Base-by-base conservation (phyloP, 2,113 vertebrate species). In the Megalops atlanticus region DNA sequence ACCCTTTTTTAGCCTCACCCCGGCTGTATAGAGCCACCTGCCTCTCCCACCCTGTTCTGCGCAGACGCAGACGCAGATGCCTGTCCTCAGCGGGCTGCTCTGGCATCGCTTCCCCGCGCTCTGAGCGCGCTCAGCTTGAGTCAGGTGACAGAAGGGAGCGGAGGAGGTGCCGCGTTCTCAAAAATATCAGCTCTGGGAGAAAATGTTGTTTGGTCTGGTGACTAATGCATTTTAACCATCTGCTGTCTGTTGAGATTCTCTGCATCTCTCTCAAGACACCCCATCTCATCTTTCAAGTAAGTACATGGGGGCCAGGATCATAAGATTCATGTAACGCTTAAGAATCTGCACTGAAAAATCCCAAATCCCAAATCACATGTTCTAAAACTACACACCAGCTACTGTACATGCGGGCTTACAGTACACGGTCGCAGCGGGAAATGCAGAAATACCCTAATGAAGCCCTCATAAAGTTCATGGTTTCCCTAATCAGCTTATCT, bases 131-230 rank as follows among this genome's bases (percentile, higher is more conserved):
- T 64, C 58, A 21, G 4, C 2, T 64, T 64, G 58, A 64, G 58
- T 64, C 58, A 31, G 58, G n/a, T 64, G 58, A 6, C 58, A 64
- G 58, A 64, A 64, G 58, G 58, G n/a, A 64, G 58, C 58, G 58
- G 58, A 64, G 58, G 58, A 64, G 58, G 58, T 31, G 58, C 58
- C 24, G 58, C 8, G n/a, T 11, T 64, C 58, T 64, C 58, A 31
- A 64, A 31, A 64, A 64, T 31, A 64, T 64, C 58, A 31, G 54
- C 54, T 27, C 54, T 5, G 8, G 54, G n/a, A 64, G n/a, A 31
- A 64, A 27, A 31, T 10, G 58, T n/a, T 31, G 24, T 10, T 31
- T 31, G 8, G 58, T 27, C 58, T 10, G 58, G 58, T 64, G 58
- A 64, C 58, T 64, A 31, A 64, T 11, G 27, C 58, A 10, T 64